phyloP scores from a whole-genome alignment of 2,888 invertebrate species.

The Lepidocyrtoides sp. region DNA sequence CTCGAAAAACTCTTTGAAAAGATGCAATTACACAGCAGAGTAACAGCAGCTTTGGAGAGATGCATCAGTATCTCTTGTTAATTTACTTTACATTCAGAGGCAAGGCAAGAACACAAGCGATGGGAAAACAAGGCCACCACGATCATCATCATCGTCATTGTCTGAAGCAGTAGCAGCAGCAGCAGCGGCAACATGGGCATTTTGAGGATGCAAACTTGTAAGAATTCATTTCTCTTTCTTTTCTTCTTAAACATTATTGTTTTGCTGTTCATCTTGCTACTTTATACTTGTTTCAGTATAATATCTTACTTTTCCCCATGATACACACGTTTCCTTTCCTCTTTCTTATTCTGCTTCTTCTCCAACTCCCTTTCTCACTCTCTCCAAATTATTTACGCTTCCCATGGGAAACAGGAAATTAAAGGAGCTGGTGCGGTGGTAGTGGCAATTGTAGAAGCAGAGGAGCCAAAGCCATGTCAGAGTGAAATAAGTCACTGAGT shows the following conservation, averaged over 20 bases:
- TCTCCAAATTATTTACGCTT: conserved; percentile 84
- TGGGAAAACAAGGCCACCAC: background rate
- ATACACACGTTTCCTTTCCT: conserved; percentile 28
- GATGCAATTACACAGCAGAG: background rate
- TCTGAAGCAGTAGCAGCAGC: too few relatives aligned
- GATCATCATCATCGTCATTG: too few relatives aligned
- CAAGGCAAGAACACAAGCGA: background rate
- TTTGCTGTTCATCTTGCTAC: background rate
- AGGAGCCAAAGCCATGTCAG: conserved; percentile 77
- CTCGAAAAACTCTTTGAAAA: background rate
- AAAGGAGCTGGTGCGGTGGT: conserved; percentile 69
- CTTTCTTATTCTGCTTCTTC: too few relatives aligned
- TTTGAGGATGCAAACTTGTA: background rate
- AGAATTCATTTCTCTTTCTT: background rate
- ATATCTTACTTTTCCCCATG: conserved; percentile 35
- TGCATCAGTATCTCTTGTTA: conserved; percentile 47
- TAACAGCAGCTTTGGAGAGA: background rate
- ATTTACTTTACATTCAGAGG: conserved; percentile 52
- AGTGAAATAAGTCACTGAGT: conserved; percentile 71
- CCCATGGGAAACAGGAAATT: conserved; percentile 84
- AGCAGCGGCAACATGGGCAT: background rate
- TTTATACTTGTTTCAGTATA: background rate
- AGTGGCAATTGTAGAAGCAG: background rate
- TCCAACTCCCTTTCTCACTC: conserved; percentile 61
- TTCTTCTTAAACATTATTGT: background rate